Evolutionary conservation across 1,140 invertebrate genomes (phyloP).

Genomic region (Brachionus rotundiformis): DNA sequence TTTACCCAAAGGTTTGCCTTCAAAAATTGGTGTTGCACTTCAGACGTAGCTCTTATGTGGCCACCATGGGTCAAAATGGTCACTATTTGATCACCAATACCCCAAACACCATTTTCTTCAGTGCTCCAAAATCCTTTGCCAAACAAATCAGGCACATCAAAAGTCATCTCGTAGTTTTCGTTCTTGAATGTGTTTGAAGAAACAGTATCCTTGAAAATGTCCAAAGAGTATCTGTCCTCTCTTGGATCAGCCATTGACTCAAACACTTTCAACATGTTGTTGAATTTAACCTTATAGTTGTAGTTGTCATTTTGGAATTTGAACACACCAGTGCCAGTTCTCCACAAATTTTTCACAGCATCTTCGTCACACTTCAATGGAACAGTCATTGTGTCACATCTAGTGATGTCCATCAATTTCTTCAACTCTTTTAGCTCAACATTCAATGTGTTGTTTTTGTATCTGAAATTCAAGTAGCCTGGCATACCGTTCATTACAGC

Average conservation of each 20-base stretch:
- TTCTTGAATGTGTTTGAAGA: not conserved
- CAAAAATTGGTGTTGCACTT: slow-evolving; percentile 28
- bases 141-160: slow-evolving; percentile 19
- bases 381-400: slow-evolving; percentile 38
- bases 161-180: slow-evolving; percentile 17
- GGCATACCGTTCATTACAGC: slow-evolving; percentile 21
- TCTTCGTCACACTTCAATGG: slow-evolving; percentile 7
- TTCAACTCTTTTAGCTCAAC: not conserved
- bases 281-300: slow-evolving; percentile 18
- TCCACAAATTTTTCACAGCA: slow-evolving; percentile 28
- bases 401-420: slow-evolving; percentile 7
- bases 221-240: not conserved
- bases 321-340: slow-evolving; percentile 24
- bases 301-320: slow-evolving; percentile 23
- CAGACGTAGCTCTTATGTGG: slow-evolving; percentile 11
- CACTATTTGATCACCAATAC: not conserved
- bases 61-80: slow-evolving; percentile 19
- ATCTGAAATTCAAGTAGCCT: slow-evolving; percentile 37
- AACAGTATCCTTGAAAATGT: not conserved
- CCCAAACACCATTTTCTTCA: not conserved
- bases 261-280: slow-evolving; percentile 22
- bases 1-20: slow-evolving; percentile 18
- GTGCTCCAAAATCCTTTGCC: not conserved
- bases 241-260: not conserved
- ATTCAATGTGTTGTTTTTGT: slow-evolving; percentile 44